Evolutionary conservation across 1,140 invertebrate genomes (phyloP), one percentile per base, ranked within the genome.

Genomic region (Araneus ventricosus): DNA sequence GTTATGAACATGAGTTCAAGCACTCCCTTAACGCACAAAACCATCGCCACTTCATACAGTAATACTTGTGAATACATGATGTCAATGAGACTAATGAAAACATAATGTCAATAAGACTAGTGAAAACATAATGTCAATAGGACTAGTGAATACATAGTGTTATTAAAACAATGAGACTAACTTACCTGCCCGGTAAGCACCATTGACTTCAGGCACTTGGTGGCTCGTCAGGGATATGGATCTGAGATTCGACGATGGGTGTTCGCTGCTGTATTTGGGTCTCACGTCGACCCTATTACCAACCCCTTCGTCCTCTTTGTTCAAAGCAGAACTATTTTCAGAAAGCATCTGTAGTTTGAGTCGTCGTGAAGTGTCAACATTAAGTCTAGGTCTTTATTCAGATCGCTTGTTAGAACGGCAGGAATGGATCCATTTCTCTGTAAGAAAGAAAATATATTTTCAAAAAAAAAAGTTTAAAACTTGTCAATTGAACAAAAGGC

Each of bases 181-280:
- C 10, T 91, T 30, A 91, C 90, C 90, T 45, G 79, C 90, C 45
- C 37, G 84, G 27, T 85, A 91, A 52, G 91, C 84, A 27, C 87
- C 84, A 41, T 93, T 93, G 7, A 57, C 41, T 57, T 70, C 61
- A 1, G 92, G 79, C 22, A 89, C 92, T 20, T 93, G 86, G 22
- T 93, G 92, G 27, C 92, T 93, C 6, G 92, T 89, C 4, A 93
- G 80, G 1, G 92, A 93, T 20, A 93, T 85, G 39, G 92, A 93
- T 27, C 92, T 88, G 37, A 93, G 45, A 22, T 89, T 93, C 4
- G 92, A 89, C 2, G 80, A 70, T 0, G 89, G 34, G 34, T 34
- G 45, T 27, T 63, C 80, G 39, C 45, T 52, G n/a, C 6, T 30
- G 61, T 87, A 93, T 14, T 85, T 41, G 20, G 91, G 84, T 8